Conservation (phyloP, 2,113 vertebrate species). For the Hippocampus abdominalis region DNA sequence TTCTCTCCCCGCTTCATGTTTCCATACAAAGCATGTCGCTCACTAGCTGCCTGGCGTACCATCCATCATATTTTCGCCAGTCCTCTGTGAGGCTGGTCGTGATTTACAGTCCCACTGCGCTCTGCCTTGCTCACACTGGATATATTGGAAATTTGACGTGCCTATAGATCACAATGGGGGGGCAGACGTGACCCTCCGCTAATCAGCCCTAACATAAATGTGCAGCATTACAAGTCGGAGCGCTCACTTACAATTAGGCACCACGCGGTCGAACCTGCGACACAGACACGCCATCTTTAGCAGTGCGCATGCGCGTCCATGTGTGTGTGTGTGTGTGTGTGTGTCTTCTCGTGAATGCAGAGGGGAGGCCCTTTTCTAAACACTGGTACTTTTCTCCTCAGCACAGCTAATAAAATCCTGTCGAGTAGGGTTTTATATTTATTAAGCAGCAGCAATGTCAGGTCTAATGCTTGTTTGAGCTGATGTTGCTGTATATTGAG, state of each 20-base stretch:
- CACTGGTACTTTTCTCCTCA: conserved; percentile 61
- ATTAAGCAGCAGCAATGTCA: conserved; percentile 46
- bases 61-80: conserved; percentile 38
- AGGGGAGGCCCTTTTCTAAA: conserved; percentile 53
- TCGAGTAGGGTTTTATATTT: conserved; percentile 49
- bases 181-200: conserved; percentile 56
- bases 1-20: conserved; percentile 44
- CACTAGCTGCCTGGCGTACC: conserved; percentile 29
- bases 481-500: conserved; percentile 17
- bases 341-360: conserved; percentile 58
- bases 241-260: conserved; percentile 61
- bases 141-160: conserved; percentile 70
- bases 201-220: conserved; percentile 70
- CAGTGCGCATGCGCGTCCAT: not conserved
- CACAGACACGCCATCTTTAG: conserved; percentile 49
- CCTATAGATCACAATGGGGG: conserved; percentile 70
- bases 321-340: too few relatives aligned
- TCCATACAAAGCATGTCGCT: conserved; percentile 47
- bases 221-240: conserved; percentile 63
- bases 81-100: conserved; percentile 55
- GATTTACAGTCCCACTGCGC: conserved; percentile 67
- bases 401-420: conserved; percentile 49
- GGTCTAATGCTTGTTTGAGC: conserved; percentile 30
- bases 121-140: conserved; percentile 60
- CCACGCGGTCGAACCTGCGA: conserved; percentile 43